Percentiles rank a stretch among this genome's conserved stretches.
Evolutionary conservation across 92 coral and sea anemone species (phyloP).

Genomic region (Ricordea florida): DNA sequence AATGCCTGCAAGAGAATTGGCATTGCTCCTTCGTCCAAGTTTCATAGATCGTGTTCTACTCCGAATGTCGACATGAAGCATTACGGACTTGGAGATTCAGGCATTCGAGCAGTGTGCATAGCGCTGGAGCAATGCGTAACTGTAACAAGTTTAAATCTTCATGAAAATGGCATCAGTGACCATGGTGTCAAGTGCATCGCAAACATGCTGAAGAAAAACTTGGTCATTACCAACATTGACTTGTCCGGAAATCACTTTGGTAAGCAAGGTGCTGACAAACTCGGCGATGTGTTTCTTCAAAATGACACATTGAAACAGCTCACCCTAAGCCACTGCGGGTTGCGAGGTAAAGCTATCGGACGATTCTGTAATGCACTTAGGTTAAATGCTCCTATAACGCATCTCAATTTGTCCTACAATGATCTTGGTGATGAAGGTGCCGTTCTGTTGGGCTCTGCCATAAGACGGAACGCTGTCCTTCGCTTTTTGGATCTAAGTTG

Average conservation of each 20-base stretch:
- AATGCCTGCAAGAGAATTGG: slow-evolving; percentile 43
- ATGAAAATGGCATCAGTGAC: slow-evolving; percentile 66
- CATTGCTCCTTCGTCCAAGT: slow-evolving; percentile 53
- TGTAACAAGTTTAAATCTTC: slow-evolving; percentile 54
- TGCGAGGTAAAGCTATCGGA: slow-evolving; percentile 37
- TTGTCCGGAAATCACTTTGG: slow-evolving; percentile 63
- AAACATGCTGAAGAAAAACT: slow-evolving; percentile 54
- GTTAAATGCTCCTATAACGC: slow-evolving; percentile 35
- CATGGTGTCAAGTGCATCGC: slow-evolving; percentile 49
- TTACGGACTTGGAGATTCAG: slow-evolving; percentile 70
- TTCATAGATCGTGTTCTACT: slow-evolving; percentile 40
- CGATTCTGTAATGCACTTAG: slow-evolving; percentile 32
- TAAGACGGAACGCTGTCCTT: slow-evolving; percentile 29
- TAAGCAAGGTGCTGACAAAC: slow-evolving; percentile 14
- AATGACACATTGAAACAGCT: slow-evolving; percentile 37
- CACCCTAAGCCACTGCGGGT: slow-evolving; percentile 46
- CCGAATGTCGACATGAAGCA: slow-evolving; percentile 47
- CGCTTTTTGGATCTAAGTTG: slow-evolving; percentile 61
- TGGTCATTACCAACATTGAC: slow-evolving; percentile 47
- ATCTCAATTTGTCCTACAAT: slow-evolving; percentile 54
- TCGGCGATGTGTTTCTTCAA: slow-evolving; percentile 58
- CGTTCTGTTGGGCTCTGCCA: slow-evolving; percentile 29
- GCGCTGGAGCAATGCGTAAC: slow-evolving; percentile 49
- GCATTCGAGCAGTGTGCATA: slow-evolving; percentile 59
- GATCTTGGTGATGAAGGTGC: slow-evolving; percentile 69